A percentile compares a stretch with the other conserved stretches of the same genome.
Conservation (phyloP, 2,797 vertebrate genomes). For the Vipera ursinii region DNA sequence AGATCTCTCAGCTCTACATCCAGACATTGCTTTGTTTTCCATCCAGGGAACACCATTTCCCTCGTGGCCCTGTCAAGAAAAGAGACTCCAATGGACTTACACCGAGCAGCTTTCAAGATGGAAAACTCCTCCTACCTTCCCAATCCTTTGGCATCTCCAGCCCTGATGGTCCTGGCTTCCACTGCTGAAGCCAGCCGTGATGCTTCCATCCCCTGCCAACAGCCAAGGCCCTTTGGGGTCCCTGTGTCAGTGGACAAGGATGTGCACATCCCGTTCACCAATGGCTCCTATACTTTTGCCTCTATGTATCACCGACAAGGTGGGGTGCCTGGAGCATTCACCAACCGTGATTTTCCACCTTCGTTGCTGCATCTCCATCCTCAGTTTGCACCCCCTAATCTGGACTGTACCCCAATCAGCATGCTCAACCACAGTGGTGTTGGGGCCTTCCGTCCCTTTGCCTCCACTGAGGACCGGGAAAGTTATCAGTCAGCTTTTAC, state of each 20-base stretch:
- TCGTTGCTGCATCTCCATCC: constrained; percentile 97
- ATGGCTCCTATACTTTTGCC: constrained; percentile 96
- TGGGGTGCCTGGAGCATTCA: constrained; percentile 89
- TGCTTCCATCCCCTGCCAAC: constrained; percentile 95
- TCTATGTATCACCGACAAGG: constrained; percentile 99
- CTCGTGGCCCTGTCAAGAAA: constrained; percentile 63
- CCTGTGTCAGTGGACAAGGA: constrained; percentile 96
- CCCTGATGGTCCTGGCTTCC: constrained; percentile 96
- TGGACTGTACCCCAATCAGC: constrained; percentile 98
- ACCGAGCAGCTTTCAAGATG: constrained; percentile 99
- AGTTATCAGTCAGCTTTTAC: constrained; percentile 98
- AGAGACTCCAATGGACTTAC: constrained; percentile 93
- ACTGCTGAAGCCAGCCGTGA: constrained; percentile 97
- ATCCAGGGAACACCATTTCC: constrained; percentile 68
- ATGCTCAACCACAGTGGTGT: constrained; percentile 98
- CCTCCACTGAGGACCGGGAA: constrained; percentile 94
- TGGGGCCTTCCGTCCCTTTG: constrained; percentile 96
- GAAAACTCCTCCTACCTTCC: constrained; percentile 99
- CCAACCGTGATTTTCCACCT: constrained; percentile 96
- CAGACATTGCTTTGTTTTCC: constrained; percentile 63
- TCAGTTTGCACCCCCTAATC: constrained; percentile 95
- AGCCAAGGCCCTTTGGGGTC: constrained; percentile 94
- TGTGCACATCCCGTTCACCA: constrained; percentile 97
- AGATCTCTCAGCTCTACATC: constrained; percentile 62
- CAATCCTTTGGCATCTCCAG: constrained; percentile 95